These are phyloP conservation scores for Heliconius eleuchia DNA, from an alignment of 1,140 invertebrate genomes.

Conservation along the genomic window DNA sequence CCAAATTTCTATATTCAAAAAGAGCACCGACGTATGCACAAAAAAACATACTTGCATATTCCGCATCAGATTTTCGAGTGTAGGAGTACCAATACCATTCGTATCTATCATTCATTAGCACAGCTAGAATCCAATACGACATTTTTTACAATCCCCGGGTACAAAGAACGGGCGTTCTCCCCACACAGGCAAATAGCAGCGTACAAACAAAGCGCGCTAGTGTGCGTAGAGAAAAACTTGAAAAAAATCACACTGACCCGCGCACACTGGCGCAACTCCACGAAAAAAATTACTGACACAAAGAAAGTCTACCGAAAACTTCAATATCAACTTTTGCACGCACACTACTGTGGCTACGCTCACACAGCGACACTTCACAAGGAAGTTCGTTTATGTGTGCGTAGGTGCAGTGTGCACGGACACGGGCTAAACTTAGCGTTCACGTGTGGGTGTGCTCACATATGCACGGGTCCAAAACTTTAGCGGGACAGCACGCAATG, in stretches of 20 bases:
- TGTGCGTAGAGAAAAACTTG: constrained; percentile 72
- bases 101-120: constrained; percentile 80
- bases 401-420: constrained; percentile 64
- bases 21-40: constrained; percentile 48
- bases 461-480: constrained; percentile 78
- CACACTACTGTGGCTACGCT: constrained; percentile 47
- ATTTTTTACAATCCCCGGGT: constrained; percentile 79
- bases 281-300: constrained; percentile 81
- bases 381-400: constrained; percentile 59
- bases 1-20: constrained; percentile 58
- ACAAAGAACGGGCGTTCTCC: constrained; percentile 74
- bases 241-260: constrained; percentile 77
- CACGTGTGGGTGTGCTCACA: constrained; percentile 63
- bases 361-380: constrained; percentile 55
- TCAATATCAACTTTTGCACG: constrained; percentile 76
- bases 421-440: constrained; percentile 74
- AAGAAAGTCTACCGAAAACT: constrained; percentile 80
- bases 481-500: constrained; percentile 48
- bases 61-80: constrained; percentile 72
- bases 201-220: constrained; percentile 53
- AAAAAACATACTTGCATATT: constrained; percentile 64
- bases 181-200: constrained; percentile 58
- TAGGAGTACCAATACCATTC: constrained; percentile 62
- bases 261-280: constrained; percentile 64
- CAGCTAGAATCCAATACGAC: constrained; percentile 80